Evolutionary conservation across 1,140 invertebrate species (phyloP).

Genomic region (Drepana arcuata): DNA sequence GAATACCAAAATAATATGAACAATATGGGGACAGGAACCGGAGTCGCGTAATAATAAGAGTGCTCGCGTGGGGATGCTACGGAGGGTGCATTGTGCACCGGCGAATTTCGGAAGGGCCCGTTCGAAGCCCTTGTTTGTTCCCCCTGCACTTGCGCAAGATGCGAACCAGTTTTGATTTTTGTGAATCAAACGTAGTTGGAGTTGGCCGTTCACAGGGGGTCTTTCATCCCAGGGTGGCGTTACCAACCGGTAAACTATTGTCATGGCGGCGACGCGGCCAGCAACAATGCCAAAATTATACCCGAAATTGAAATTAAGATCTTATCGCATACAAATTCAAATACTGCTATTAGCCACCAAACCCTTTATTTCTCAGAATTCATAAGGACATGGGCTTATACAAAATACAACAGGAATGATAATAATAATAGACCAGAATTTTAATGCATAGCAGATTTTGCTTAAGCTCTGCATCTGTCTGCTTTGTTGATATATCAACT

Average conservation of each 20-base stretch:
- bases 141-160: slow-evolving; percentile 68
- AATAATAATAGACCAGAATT: too few species aligned
- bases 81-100: slow-evolving; percentile 70
- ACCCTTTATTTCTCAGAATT: too few species aligned
- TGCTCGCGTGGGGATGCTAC: slow-evolving; percentile 67
- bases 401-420: too few species aligned
- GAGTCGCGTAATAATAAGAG: slow-evolving; percentile 67
- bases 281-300: too few species aligned
- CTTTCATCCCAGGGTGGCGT: slow-evolving; percentile 24
- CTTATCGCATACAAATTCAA: too few species aligned
- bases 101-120: slow-evolving; percentile 62
- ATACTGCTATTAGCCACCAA: too few species aligned
- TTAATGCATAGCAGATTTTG: too few species aligned
- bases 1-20: slow-evolving; percentile 63
- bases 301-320: not conserved
- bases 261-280: not conserved
- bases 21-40: slow-evolving; percentile 66
- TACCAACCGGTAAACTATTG: slow-evolving; percentile 19
- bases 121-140: slow-evolving; percentile 61
- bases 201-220: slow-evolving; percentile 32
- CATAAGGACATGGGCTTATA: too few species aligned
- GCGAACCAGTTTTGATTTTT: slow-evolving; percentile 68
- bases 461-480: too few species aligned
- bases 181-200: slow-evolving; percentile 36
- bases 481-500: too few species aligned